Evolutionary conservation across 2,888 invertebrate genomes (phyloP).

Genomic region (Molanna angustata): DNA sequence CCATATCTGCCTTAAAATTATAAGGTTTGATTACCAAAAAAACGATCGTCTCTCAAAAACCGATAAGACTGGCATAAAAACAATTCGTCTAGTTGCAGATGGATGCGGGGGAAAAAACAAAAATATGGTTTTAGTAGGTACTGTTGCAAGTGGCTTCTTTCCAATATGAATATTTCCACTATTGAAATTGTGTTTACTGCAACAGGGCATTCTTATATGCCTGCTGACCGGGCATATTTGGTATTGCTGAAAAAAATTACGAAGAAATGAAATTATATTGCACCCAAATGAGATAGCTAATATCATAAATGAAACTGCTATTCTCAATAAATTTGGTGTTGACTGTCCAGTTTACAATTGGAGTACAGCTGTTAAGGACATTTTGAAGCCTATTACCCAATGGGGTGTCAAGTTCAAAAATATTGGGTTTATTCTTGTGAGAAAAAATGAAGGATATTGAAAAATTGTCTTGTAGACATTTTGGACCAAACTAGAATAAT

Average conservation of each 20-base stretch:
- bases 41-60: too few species aligned
- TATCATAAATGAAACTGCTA: constrained; percentile 4
- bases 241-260: constrained; percentile 4
- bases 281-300: constrained; percentile 1
- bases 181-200: constrained; percentile 8
- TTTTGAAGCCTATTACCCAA: constrained; percentile 6
- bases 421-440: neutral
- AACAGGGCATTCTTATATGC: constrained; percentile 6
- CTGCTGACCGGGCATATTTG: constrained; percentile 4
- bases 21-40: too few species aligned
- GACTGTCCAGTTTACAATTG: constrained; percentile 9
- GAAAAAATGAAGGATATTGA: constrained; percentile 1
- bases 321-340: constrained; percentile 4
- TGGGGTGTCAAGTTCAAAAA: constrained; percentile 7
- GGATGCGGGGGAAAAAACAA: too few species aligned
- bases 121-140: too few species aligned
- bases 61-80: too few species aligned
- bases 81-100: too few species aligned
- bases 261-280: constrained; percentile 1
- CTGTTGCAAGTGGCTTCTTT: too few species aligned
- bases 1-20: too few species aligned
- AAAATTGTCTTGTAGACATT: neutral
- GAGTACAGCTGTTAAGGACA: constrained; percentile 5
- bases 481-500: constrained; percentile 1
- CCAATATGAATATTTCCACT: constrained; percentile 3